Conservation (phyloP, 2,113 vertebrate species). For the Mohoua ochrocephala region DNA sequence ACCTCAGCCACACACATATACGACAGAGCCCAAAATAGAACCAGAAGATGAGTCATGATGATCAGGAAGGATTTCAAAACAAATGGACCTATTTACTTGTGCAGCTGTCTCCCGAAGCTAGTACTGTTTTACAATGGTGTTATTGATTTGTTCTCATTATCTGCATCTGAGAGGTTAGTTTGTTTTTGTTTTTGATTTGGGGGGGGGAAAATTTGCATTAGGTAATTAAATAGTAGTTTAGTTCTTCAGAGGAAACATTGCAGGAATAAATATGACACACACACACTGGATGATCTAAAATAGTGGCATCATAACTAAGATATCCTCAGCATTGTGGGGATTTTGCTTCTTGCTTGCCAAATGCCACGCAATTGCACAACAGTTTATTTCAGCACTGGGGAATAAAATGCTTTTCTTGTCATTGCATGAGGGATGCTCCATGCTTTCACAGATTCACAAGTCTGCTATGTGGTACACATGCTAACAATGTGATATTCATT, state of each 20-base stretch:
- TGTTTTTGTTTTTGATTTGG: not conserved
- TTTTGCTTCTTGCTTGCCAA: not conserved
- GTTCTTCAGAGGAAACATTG: not conserved
- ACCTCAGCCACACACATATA: slow-evolving; percentile 15
- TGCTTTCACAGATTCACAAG: not conserved
- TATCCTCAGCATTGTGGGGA: not conserved
- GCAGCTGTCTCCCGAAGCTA: slow-evolving; percentile 33
- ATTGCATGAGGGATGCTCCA: not conserved
- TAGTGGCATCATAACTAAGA: not conserved
- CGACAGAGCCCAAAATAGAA: slow-evolving; percentile 40
- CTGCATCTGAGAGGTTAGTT: not conserved
- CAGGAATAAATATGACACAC: not conserved
- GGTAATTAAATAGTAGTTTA: not conserved
- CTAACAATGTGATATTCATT: not conserved
- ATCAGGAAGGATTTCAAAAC: slow-evolving; percentile 58
- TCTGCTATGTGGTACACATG: not conserved
- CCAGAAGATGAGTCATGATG: slow-evolving; percentile 48
- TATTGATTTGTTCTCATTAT: slow-evolving; percentile 45
- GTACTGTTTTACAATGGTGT: not conserved
- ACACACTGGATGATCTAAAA: not conserved
- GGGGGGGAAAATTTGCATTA: not conserved
- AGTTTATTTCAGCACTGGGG: not conserved
- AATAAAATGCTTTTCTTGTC: not conserved
- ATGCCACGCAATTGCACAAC: not conserved
- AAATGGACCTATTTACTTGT: slow-evolving; percentile 45